Conservation (phyloP, 53 echinoderm and acorn worm genomes). For the Patiria pectinifera region DNA sequence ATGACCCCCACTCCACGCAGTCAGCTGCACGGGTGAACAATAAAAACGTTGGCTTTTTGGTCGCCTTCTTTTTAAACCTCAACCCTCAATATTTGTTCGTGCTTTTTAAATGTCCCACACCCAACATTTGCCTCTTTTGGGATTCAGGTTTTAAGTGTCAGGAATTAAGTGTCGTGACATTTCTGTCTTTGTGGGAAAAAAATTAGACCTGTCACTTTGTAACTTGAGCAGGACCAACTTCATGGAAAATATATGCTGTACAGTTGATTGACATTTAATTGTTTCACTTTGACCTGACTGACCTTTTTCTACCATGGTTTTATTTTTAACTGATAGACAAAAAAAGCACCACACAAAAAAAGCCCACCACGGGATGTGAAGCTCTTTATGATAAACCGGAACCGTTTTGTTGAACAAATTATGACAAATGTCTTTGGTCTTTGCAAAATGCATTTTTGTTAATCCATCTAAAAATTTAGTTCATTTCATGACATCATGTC, state of each 20-base stretch:
- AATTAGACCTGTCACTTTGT: neutral
- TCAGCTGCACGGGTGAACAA: neutral
- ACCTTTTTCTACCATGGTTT: neutral
- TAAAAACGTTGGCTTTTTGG: neutral
- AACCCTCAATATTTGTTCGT: neutral
- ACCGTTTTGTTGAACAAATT: too few species aligned
- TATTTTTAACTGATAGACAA: neutral
- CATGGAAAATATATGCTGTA: neutral
- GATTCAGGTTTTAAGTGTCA: neutral
- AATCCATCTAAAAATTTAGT: too few species aligned
- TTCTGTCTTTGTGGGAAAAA: neutral
- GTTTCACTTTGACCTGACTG: neutral
- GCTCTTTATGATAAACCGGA: neutral
- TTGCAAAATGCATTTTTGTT: too few species aligned
- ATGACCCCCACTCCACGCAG: neutral
- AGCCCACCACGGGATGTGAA: neutral
- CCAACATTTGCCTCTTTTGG: neutral
- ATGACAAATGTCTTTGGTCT: too few species aligned
- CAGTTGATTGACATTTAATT: conserved; percentile 9
- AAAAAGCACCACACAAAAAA: neutral
- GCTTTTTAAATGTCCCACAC: neutral
- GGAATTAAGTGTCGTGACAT: neutral
- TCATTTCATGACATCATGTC: neutral
- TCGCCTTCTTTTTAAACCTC: neutral
- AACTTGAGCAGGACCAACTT: neutral